Evolutionary conservation across 1,140 invertebrate genomes (phyloP), one percentile per base, ranked within the genome.

Genomic region (Pectinophora gossypiella): DNA sequence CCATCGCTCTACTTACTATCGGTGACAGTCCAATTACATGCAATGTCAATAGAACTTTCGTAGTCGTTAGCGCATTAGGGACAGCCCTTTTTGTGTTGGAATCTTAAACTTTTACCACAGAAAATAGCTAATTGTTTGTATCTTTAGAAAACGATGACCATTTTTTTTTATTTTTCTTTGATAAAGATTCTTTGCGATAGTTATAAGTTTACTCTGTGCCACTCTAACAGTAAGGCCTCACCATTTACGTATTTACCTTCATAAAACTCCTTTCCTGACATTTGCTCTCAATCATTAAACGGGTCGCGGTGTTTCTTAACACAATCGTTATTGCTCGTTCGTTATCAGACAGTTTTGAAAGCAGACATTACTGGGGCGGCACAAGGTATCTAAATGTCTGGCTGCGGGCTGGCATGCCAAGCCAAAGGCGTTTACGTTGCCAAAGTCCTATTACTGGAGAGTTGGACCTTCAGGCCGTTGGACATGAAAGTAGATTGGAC

Each of bases 1-100:
- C n/a, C n/a, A n/a, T 38, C 42, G 63, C 51, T 59, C 63, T 53
- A 53, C 47, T 62, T 56, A 46, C 20, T 50, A 56, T 60, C 43
- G 51, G 45, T 52, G 21, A 42, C 48, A 50, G 18, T 51, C 22
- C 52, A 48, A 50, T 59, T 49, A 15, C 3, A 12, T 27, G 23
- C 36, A 7, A 38, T 38, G 13, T 38, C 36, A 38, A 38, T n/a
- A 38, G n/a, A n/a, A n/a, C n/a, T n/a, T n/a, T n/a, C n/a, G n/a
- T n/a, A n/a, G n/a, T n/a, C n/a, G n/a, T n/a, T n/a, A n/a, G n/a
- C n/a, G n/a, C n/a, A n/a, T n/a, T n/a, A n/a, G n/a, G n/a, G n/a
- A n/a, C n/a, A n/a, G n/a, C n/a, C n/a, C n/a, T n/a, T n/a, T n/a
- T n/a, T n/a, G n/a, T n/a, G n/a, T n/a, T n/a, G n/a, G n/a, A n/a